Evolutionary conservation across 1,140 invertebrate genomes (phyloP).

Genomic region (Colletes gigas): DNA sequence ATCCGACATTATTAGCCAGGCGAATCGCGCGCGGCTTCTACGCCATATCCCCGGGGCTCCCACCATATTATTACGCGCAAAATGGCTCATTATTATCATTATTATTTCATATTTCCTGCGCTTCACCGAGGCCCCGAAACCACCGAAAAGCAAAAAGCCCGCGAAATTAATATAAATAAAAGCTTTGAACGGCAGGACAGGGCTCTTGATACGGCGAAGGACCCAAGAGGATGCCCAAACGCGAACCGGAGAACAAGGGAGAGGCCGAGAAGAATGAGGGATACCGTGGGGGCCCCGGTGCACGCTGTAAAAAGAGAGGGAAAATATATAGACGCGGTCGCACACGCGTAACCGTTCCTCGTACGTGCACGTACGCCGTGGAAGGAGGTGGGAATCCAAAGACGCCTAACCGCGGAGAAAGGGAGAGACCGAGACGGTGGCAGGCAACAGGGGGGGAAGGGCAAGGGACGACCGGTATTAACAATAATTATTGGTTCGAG

Average conservation of each 20-base stretch:
- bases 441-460: slow-evolving; percentile 32
- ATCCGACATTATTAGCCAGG: slow-evolving; percentile 76
- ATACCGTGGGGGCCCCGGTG: slow-evolving; percentile 13
- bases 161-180: slow-evolving; percentile 79
- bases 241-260: slow-evolving; percentile 11
- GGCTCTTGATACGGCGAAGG: slow-evolving; percentile 33
- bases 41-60: slow-evolving; percentile 68
- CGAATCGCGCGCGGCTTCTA: slow-evolving; percentile 71
- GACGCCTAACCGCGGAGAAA: slow-evolving; percentile 26
- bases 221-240: slow-evolving; percentile 42
- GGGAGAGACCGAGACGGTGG: slow-evolving; percentile 27
- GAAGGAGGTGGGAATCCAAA: slow-evolving; percentile 46
- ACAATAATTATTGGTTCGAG: slow-evolving; percentile 82
- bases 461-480: slow-evolving; percentile 74
- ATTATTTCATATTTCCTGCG: slow-evolving; percentile 78
- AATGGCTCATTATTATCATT: slow-evolving; percentile 80
- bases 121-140: slow-evolving; percentile 64
- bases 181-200: slow-evolving; percentile 61
- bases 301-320: background rate
- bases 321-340: background rate
- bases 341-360: background rate
- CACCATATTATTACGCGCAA: slow-evolving; percentile 79
- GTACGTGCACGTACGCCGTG: background rate
- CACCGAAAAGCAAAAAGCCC: slow-evolving; percentile 75
- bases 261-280: slow-evolving; percentile 14